Percentiles rank a stretch among this genome's conserved stretches.
phyloP scores from a whole-genome alignment of 2,113 vertebrate genomes.

The Cacatua alba region DNA sequence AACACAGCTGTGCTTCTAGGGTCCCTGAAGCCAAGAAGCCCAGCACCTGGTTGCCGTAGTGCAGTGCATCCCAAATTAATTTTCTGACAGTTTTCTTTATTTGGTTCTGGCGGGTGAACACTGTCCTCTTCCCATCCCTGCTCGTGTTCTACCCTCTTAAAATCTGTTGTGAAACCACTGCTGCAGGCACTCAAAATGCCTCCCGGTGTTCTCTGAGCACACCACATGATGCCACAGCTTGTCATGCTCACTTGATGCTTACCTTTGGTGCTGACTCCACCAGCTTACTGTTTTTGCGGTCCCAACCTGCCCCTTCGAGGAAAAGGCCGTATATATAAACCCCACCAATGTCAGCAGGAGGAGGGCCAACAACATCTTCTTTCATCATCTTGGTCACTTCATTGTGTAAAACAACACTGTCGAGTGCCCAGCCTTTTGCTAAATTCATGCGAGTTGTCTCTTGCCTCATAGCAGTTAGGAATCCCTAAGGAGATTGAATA shows the following conservation, averaged over 20 bases:
- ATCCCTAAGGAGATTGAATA: constrained; percentile 73
- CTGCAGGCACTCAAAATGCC: not conserved
- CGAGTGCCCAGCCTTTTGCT: constrained; percentile 82
- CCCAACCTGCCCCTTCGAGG: constrained; percentile 85
- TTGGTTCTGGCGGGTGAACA: not conserved
- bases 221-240: not conserved
- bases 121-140: not conserved
- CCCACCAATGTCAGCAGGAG: constrained; percentile 79
- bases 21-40: not conserved
- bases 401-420: constrained; percentile 80
- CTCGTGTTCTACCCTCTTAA: not conserved
- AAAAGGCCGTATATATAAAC: constrained; percentile 84
- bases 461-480: constrained; percentile 85
- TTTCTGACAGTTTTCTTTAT: not conserved
- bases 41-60: not conserved
- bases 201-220: not conserved
- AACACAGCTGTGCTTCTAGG: not conserved
- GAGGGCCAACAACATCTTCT: constrained; percentile 79
- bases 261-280: constrained; percentile 80
- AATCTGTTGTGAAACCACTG: not conserved
- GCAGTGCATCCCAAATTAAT: not conserved
- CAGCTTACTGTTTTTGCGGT: constrained; percentile 76
- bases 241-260: not conserved
- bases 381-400: constrained; percentile 86
- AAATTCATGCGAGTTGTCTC: constrained; percentile 82